Evolutionary conservation across 2,888 invertebrate species (phyloP), one percentile per base, ranked within the genome.

Genomic region (Lycophotia porphyrea): DNA sequence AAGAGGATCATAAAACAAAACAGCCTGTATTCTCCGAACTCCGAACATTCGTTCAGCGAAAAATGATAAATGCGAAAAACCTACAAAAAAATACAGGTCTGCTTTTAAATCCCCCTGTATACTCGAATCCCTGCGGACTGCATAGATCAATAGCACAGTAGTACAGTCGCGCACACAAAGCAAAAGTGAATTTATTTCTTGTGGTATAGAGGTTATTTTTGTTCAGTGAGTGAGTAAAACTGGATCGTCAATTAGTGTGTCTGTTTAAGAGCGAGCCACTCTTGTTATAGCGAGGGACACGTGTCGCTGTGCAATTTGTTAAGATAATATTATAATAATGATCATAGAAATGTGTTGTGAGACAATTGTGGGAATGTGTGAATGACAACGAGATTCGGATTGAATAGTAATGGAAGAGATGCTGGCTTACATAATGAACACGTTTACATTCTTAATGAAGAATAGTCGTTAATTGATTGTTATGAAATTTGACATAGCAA

Each of bases 181-280:
- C 47, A 90, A 85, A 89, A 83, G 67, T 75, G 66, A 83, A 89
- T 90, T 87, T 88, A 85, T 85, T 47, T 2, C 0, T 9, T n/a
- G 7, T 18, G 27, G 0, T 44, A 85, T 89, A 90, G 82, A 84
- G 87, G 73, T 77, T 70, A 88, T 55, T 88, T 86, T 90, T 63
- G 85, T 61, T 77, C 83, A 80, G 76, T 76, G 67, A 70, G 55
- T 69, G 81, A 89, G 83, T 71, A 83, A 76, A 88, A 88, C 87
- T 88, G 88, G 87, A 82, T 87, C 90, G 90, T 92, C 93, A 93
- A 93, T 93, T 93, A 93, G 92, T 91, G 91, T 88, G 90, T 86
- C 87, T 87, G 89, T 90, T 89, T 88, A 89, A 88, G 89, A 88
- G 87, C 84, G 77, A 84, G 84, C 76, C 87, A 81, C 86, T 88